These are phyloP conservation scores for Venturia canescens DNA, from an alignment of 1,140 invertebrate genomes.

Conservation along the genomic window DNA sequence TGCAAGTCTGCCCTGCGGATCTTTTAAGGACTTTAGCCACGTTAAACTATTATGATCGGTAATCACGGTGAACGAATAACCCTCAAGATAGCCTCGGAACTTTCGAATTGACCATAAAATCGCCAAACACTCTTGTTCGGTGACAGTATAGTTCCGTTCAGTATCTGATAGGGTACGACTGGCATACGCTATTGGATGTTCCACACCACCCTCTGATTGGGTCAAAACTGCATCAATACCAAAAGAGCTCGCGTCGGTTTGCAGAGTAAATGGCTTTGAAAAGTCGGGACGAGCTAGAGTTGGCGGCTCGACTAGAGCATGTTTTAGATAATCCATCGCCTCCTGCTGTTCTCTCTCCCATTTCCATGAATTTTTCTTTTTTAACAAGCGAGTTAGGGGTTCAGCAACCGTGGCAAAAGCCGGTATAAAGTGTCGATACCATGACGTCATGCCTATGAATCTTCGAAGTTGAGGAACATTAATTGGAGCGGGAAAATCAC, in stretches of 20 bases:
- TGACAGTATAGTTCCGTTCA: too few species aligned
- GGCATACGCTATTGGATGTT: not conserved
- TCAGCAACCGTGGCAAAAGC: conserved; percentile 62
- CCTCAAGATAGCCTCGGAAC: too few species aligned
- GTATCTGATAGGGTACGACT: too few species aligned
- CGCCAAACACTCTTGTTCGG: too few species aligned
- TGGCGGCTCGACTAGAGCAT: not conserved
- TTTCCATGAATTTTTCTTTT: too few species aligned
- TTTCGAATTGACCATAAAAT: too few species aligned
- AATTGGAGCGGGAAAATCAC: conserved; percentile 58
- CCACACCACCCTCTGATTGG: not conserved
- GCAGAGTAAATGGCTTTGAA: conserved; percentile 1
- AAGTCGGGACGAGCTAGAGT: too few species aligned
- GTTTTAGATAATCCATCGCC: conserved; percentile 45
- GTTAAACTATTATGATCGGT: too few species aligned
- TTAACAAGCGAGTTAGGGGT: too few species aligned
- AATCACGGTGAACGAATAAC: too few species aligned
- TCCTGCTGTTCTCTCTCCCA: too few species aligned
- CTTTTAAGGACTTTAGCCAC: not conserved
- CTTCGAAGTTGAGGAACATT: conserved; percentile 66
- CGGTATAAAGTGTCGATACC: conserved; percentile 67
- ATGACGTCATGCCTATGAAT: conserved; percentile 73
- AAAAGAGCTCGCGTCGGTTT: not conserved
- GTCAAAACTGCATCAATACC: not conserved
- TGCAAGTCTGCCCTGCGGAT: not conserved